Conservation (phyloP, 53 echinoderm and acorn worm species). For the Echinarachnius parma region DNA sequence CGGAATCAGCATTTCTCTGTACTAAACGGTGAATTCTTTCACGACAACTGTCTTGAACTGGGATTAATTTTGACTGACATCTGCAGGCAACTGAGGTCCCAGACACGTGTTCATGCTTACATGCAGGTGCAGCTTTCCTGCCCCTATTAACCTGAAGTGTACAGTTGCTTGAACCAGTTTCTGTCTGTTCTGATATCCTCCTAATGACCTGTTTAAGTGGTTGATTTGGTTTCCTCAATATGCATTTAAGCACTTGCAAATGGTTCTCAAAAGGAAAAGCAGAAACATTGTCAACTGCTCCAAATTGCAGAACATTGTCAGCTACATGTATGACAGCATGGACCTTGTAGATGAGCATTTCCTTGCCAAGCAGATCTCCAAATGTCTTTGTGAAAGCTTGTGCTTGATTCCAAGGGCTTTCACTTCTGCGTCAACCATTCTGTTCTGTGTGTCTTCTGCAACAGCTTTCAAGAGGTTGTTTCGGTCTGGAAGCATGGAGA, state of each 20-base stretch:
- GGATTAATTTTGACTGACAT: no score
- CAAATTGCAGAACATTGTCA: conserved; percentile 25
- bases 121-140: no score
- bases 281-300: conserved; percentile 40
- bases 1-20: no score
- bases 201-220: conserved; percentile 18
- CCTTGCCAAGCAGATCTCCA: conserved; percentile 20
- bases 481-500: conserved; percentile 1
- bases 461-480: conserved; percentile 41
- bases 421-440: conserved; percentile 20
- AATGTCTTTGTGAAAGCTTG: conserved; percentile 24
- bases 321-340: conserved; percentile 43
- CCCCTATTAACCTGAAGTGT: no score
- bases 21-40: no score
- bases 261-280: conserved; percentile 41
- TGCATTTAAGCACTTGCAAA: conserved; percentile 27
- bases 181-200: no score
- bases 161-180: no score
- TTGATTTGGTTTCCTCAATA: conserved; percentile 31
- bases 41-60: no score
- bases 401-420: conserved; percentile 34
- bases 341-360: conserved; percentile 28
- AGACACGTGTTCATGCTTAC: no score
- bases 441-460: conserved; percentile 32
- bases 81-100: no score